phyloP scores from a whole-genome alignment of 2,113 vertebrate genomes.

The Sminthopsis crassicaudata region DNA sequence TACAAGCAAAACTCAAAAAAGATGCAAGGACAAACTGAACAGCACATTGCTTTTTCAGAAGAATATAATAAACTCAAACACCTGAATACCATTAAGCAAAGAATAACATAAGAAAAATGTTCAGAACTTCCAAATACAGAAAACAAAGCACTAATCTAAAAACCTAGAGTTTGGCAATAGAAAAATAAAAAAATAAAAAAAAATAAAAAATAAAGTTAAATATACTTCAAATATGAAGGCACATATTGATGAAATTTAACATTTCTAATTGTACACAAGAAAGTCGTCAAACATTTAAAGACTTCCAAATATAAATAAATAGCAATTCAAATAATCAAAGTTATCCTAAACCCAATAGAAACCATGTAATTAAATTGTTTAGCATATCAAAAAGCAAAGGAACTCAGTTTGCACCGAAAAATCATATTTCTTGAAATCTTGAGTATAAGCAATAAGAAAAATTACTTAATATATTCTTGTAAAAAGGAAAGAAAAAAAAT shows the following conservation, averaged over 20 bases:
- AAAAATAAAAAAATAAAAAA: not conserved
- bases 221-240: not conserved
- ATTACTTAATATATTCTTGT: not conserved
- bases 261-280: not conserved
- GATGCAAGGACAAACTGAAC: not conserved
- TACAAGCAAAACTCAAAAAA: not conserved
- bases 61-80: not conserved
- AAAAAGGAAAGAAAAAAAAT: not conserved
- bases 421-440: not conserved
- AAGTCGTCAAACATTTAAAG: not conserved
- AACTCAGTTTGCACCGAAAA: not conserved
- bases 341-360: not conserved
- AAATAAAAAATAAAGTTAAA: not conserved
- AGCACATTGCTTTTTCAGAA: not conserved
- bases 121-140: not conserved
- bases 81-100: not conserved
- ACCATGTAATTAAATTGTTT: not conserved
- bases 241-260: not conserved
- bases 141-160: not conserved
- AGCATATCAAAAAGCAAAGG: not conserved
- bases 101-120: not conserved
- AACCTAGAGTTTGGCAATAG: not conserved
- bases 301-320: not conserved
- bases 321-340: not conserved
- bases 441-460: not conserved